Base-by-base conservation (phyloP, 2,888 invertebrate genomes). In the Folsomia manolachei region DNA sequence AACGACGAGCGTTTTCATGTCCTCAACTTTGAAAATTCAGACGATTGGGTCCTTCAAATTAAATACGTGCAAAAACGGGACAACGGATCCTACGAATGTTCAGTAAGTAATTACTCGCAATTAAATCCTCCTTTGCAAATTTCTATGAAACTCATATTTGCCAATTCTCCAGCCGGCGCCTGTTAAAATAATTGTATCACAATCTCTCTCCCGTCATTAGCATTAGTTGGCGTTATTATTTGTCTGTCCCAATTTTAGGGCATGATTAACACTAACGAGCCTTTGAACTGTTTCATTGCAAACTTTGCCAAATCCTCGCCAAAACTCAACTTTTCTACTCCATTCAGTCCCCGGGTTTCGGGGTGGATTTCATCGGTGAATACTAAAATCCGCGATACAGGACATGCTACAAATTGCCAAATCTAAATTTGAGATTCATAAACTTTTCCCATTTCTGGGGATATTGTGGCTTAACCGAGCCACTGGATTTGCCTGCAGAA, bases 31-130 rank as follows among this genome's bases (percentile, higher is more conserved):
- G 93, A 94, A 83, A 92, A 93, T 68, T 91, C 94, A 27, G 94
- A 95, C 84, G 94, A 94, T 86, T 95, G 95, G 95, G 94, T 93
- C 68, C 87, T 95, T 81, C 94, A 95, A 86, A 94, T 95, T 85
- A 95, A 95, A 86, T 95, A 93, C 85, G 94, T 95, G 79, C 94
- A 95, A 85, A 92, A 92, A 83, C 88, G 94, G 83, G 95, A 95
- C 87, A 94, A 94, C 83, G 95, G 95, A 14, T 39, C 93, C 76
- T 95, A 95, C 86, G 94, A 94, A 84, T 94, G 94, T 85, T 94
- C 95, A 90, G 94, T 95, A 85, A 86, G 84, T 18, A 24, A 18
- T 53, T 2, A 14, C 19, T 27, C 60, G 7, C 60, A 60, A 60
- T 14, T 9, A 60, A 60, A 60, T n/a, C 60, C 60, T 60, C 4